Percentiles rank a stretch among this genome's conserved stretches.
Conservation (phyloP, 2,888 invertebrate species). For the Cerceris ruficornis region DNA sequence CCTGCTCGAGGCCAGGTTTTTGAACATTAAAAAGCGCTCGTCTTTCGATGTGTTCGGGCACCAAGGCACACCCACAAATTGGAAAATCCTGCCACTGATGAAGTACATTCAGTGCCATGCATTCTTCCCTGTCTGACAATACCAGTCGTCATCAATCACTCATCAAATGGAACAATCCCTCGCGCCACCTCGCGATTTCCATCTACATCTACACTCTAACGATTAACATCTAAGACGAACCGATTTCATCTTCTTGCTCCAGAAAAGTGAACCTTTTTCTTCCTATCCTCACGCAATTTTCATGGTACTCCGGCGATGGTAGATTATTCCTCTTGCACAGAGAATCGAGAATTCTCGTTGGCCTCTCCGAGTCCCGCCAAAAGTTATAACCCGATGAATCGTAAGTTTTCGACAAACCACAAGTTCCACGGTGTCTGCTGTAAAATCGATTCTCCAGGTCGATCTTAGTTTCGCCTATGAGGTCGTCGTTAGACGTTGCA, state of each 20-base stretch:
- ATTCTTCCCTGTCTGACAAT: constrained; percentile 85
- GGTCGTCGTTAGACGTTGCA: constrained; percentile 86
- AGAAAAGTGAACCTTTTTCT: constrained; percentile 76
- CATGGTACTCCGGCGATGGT: constrained; percentile 83
- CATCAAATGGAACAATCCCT: background rate
- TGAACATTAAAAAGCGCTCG: constrained; percentile 89
- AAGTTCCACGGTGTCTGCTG: constrained; percentile 89
- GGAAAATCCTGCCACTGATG: constrained; percentile 90
- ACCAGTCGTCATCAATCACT: constrained; percentile 21
- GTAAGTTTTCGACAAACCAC: constrained; percentile 89
- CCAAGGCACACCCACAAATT: constrained; percentile 88
- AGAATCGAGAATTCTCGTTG: constrained; percentile 87
- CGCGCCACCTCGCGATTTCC: too few species aligned
- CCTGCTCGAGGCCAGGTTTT: constrained; percentile 89
- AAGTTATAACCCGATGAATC: constrained; percentile 86
- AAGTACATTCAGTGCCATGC: constrained; percentile 89
- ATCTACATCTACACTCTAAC: background rate
- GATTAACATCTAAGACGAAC: constrained; percentile 30
- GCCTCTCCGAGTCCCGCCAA: constrained; percentile 90
- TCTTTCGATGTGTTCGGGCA: constrained; percentile 96
- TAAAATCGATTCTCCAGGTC: constrained; percentile 95
- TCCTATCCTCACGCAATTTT: constrained; percentile 84
- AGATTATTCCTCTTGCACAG: constrained; percentile 88
- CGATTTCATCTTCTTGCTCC: constrained; percentile 12
- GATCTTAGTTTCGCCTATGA: constrained; percentile 92